Evolutionary conservation across 2,888 invertebrate species (phyloP).

Genomic region (Synanthedon vespiformis): DNA sequence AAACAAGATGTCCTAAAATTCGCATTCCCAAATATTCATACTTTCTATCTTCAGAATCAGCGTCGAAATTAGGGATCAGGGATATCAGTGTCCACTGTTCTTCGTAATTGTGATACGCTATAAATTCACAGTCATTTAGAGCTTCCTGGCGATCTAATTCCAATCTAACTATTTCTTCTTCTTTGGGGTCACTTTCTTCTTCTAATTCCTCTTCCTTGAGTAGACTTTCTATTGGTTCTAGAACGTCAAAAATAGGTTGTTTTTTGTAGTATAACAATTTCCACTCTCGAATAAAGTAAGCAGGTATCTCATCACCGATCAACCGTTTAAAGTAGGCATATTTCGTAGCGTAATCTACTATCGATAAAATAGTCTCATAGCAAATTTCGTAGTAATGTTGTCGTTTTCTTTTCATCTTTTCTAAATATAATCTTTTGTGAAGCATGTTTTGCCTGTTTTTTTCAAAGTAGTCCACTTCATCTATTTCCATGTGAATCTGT

Average conservation of each 20-base stretch:
- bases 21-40: conserved; percentile 50
- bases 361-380: conserved; percentile 59
- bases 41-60: conserved; percentile 50
- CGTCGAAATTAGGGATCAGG: conserved; percentile 48
- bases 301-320: conserved; percentile 52
- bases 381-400: conserved; percentile 63
- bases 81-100: conserved; percentile 66
- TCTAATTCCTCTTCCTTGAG: conserved; percentile 34
- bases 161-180: conserved; percentile 50
- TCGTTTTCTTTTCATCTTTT: conserved; percentile 61
- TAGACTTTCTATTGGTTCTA: conserved; percentile 47
- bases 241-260: conserved; percentile 65
- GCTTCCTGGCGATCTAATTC: conserved; percentile 66
- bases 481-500: conserved; percentile 50
- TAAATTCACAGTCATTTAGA: conserved; percentile 67
- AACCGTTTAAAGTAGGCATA: conserved; percentile 57
- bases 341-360: conserved; percentile 67
- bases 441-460: conserved; percentile 60
- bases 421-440: conserved; percentile 63
- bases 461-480: conserved; percentile 68
- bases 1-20: conserved; percentile 65
- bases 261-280: conserved; percentile 65
- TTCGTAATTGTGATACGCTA: conserved; percentile 64
- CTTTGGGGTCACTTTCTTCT: conserved; percentile 27
- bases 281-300: conserved; percentile 66